A percentile compares a stretch with the other conserved stretches of the same genome.
Evolutionary conservation across 1,140 invertebrate species (phyloP).

Genomic region (Calephelis nemesis): DNA sequence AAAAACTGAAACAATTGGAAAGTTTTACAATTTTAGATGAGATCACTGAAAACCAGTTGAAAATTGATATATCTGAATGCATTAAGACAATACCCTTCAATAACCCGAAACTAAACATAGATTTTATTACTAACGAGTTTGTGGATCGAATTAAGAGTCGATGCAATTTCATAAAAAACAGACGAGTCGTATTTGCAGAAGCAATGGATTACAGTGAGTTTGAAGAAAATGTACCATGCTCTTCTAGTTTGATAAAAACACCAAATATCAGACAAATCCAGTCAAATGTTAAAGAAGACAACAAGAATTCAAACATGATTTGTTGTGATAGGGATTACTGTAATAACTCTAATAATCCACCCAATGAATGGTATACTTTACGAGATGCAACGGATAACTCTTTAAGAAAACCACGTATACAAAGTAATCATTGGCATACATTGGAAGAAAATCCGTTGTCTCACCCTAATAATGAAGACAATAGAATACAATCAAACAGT

Average conservation of each 20-base stretch:
- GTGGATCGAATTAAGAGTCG: conserved; percentile 47
- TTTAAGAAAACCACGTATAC: not conserved
- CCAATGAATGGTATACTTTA: conserved; percentile 3
- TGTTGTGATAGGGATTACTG: not conserved
- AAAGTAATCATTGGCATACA: conserved; percentile 24
- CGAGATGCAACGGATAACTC: not conserved
- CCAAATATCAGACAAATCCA: not conserved
- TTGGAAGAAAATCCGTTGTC: conserved; percentile 22
- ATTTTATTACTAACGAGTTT: conserved; percentile 48
- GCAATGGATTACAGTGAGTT: conserved; percentile 36
- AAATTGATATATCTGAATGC: conserved; percentile 39
- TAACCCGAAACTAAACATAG: conserved; percentile 38
- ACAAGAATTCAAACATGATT: too few species aligned
- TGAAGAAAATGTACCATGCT: conserved; percentile 32
- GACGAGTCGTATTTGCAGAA: conserved; percentile 36
- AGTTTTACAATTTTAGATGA: conserved; percentile 27
- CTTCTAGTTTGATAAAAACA: conserved; percentile 32
- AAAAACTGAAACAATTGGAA: conserved; percentile 46
- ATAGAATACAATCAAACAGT: not conserved
- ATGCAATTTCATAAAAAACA: conserved; percentile 24
- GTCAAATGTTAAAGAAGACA: too few species aligned
- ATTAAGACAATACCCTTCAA: conserved; percentile 41
- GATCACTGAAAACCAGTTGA: conserved; percentile 30
- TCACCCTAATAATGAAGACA: not conserved
- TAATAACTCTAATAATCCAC: not conserved